Conservation (phyloP, 1,140 invertebrate genomes). For the Nasonia giraulti region DNA sequence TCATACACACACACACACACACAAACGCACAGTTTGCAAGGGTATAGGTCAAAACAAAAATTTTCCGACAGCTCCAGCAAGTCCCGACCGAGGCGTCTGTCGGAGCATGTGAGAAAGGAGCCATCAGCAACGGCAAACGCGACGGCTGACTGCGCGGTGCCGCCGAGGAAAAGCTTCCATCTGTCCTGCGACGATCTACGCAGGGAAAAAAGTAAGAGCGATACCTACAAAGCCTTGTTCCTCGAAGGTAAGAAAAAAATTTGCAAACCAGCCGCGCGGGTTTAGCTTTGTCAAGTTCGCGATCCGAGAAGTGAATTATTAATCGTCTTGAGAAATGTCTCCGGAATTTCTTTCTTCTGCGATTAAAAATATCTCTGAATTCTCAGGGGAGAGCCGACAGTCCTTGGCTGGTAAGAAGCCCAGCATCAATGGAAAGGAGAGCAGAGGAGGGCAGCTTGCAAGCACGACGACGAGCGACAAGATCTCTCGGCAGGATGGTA, state of each 20-base stretch:
- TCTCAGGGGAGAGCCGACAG: constrained; percentile 24
- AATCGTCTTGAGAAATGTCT: neutral
- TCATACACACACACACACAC: too few species aligned
- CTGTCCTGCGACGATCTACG: constrained; percentile 65
- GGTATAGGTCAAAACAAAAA: constrained; percentile 56
- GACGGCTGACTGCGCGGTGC: constrained; percentile 56
- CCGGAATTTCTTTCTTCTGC: neutral
- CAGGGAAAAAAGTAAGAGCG: constrained; percentile 56
- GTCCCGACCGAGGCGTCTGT: constrained; percentile 65
- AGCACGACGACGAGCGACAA: constrained; percentile 31
- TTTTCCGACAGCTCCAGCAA: constrained; percentile 65
- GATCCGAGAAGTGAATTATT: neutral
- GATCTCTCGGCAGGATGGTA: constrained; percentile 42
- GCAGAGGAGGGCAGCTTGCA: constrained; percentile 26
- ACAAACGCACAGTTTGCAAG: too few species aligned
- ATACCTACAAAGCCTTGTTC: constrained; percentile 55
- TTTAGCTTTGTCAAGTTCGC: neutral
- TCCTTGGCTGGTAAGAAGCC: neutral
- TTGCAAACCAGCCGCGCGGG: neutral
- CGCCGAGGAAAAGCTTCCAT: constrained; percentile 62
- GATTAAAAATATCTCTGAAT: neutral
- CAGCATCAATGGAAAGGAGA: constrained; percentile 1
- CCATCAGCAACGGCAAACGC: constrained; percentile 40
- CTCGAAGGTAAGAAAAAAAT: constrained; percentile 52
- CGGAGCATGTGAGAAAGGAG: constrained; percentile 68